These are phyloP conservation scores for Pangasius krempfi DNA, from an alignment of 2,797 vertebrate species.

Conservation along the genomic window DNA sequence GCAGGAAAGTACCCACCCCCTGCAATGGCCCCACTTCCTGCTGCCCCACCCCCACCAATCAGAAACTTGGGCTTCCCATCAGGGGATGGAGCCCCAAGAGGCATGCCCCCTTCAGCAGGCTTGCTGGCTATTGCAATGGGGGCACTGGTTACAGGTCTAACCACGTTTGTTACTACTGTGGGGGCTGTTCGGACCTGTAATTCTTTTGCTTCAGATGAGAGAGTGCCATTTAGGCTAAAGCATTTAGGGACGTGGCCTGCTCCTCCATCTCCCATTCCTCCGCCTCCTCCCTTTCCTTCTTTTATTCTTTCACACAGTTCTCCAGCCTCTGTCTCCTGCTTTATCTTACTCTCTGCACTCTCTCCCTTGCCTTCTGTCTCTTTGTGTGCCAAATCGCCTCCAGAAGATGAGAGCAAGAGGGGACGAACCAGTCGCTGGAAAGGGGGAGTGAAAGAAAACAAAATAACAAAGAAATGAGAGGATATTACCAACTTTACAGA, in stretches of 20 bases:
- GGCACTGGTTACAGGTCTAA: constrained; percentile 82
- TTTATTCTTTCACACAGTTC: constrained; percentile 61
- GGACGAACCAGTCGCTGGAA: constrained; percentile 79
- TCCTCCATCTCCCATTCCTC: constrained; percentile 53
- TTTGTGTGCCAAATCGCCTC: constrained; percentile 58
- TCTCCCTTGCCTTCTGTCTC: constrained; percentile 54
- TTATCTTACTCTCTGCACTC: constrained; percentile 67
- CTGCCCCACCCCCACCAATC: constrained; percentile 65
- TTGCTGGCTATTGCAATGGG: constrained; percentile 85
- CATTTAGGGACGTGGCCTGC: constrained; percentile 52
- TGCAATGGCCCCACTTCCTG: constrained; percentile 62
- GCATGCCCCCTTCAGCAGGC: constrained; percentile 66
- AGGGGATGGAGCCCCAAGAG: constrained; percentile 62
- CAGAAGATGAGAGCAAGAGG: constrained; percentile 64
- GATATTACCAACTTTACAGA: neutral
- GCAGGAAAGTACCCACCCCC: constrained; percentile 79
- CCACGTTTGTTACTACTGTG: constrained; percentile 82
- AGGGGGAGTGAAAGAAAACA: constrained; percentile 68
- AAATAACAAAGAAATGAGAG: constrained; percentile 35
- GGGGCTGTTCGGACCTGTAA: constrained; percentile 70
- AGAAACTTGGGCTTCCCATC: constrained; percentile 72
- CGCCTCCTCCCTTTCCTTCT: constrained; percentile 56
- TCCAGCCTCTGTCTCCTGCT: constrained; percentile 70
- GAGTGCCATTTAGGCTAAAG: constrained; percentile 48
- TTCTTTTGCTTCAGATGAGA: constrained; percentile 26